A percentile compares a stretch with the other conserved stretches of the same genome.
Evolutionary conservation across 2,888 invertebrate species (phyloP).

Genomic region (Pycnomerus fuliginosus): DNA sequence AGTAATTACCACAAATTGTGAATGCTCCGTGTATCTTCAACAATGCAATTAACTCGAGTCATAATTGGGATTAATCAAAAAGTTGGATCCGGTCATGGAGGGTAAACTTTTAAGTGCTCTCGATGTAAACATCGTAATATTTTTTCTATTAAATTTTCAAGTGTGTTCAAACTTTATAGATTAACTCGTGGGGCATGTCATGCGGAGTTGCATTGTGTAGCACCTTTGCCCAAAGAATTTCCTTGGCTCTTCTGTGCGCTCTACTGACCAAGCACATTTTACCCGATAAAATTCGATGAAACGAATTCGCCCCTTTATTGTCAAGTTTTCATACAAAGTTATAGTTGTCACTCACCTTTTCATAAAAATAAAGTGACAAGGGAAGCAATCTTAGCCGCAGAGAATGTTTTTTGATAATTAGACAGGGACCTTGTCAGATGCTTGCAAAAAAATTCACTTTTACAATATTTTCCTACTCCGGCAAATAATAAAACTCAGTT

Average conservation of each 20-base stretch:
- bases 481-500: no score
- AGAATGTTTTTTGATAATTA: no score
- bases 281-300: constrained; percentile 25
- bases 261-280: constrained; percentile 23
- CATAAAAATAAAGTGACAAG: no score
- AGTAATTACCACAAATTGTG: constrained; percentile 18
- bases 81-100: neutral
- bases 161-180: constrained; percentile 16
- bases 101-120: constrained; percentile 16
- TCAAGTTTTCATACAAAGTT: constrained; percentile 22
- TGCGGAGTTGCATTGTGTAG: constrained; percentile 20
- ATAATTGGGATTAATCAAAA: no score
- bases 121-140: constrained; percentile 14
- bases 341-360: no score
- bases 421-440: no score
- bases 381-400: no score
- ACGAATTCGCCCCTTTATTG: constrained; percentile 25
- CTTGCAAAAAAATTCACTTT: no score
- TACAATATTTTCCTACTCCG: no score
- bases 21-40: no score
- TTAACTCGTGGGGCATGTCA: constrained; percentile 15
- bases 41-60: no score
- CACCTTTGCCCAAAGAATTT: constrained; percentile 19
- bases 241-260: constrained; percentile 19
- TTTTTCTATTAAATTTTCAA: constrained; percentile 20